These are phyloP conservation scores for Kryptolebias ocellatus DNA, from an alignment of 2,797 vertebrate species.

Conservation along the genomic window DNA sequence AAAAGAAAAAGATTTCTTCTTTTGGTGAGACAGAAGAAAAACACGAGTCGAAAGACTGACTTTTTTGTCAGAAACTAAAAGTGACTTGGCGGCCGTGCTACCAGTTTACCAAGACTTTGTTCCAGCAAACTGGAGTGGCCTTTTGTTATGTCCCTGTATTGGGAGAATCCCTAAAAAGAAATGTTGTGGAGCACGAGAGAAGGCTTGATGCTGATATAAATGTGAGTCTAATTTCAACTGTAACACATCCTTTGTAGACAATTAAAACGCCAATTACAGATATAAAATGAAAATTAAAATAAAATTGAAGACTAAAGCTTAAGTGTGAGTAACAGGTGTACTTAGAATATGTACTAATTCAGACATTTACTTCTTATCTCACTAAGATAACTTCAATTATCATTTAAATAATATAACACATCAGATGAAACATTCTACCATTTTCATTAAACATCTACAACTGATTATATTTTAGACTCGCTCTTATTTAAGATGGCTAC, in stretches of 20 bases:
- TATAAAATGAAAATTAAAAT: not conserved
- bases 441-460: too few species aligned
- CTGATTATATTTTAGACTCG: too few species aligned
- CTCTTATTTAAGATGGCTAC: too few species aligned
- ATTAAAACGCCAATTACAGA: not conserved
- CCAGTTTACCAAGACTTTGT: slow-evolving; percentile 36
- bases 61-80: slow-evolving; percentile 74
- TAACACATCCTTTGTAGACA: not conserved
- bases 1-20: slow-evolving; percentile 66
- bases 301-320: too few species aligned
- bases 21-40: slow-evolving; percentile 65
- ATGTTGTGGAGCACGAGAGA: slow-evolving; percentile 27
- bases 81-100: slow-evolving; percentile 56
- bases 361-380: too few species aligned
- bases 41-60: slow-evolving; percentile 70
- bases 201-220: slow-evolving; percentile 2
- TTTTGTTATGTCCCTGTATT: slow-evolving; percentile 28
- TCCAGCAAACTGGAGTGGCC: slow-evolving; percentile 33
- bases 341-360: too few species aligned
- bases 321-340: too few species aligned
- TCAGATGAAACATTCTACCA: too few species aligned
- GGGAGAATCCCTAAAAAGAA: slow-evolving; percentile 42
- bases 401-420: too few species aligned
- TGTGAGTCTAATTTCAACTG: slow-evolving; percentile 3
- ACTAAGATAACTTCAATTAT: too few species aligned